These are phyloP conservation scores for Beris morrisii DNA, from an alignment of 2,888 invertebrate genomes.

Conservation along the genomic window DNA sequence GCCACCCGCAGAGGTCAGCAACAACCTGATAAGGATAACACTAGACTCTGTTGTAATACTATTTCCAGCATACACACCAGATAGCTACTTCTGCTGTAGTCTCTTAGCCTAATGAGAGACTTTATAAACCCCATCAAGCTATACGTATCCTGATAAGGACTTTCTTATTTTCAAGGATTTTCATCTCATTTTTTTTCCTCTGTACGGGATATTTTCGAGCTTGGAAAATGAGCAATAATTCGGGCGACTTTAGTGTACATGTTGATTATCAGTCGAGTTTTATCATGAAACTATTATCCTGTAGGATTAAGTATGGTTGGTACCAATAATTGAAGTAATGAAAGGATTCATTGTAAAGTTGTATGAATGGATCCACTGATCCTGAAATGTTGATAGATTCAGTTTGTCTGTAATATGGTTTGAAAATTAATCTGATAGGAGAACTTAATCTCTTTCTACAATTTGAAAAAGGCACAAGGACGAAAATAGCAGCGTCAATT, in stretches of 20 bases:
- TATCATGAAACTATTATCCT: constrained; percentile 29
- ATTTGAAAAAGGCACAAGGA: too few species aligned
- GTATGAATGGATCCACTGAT: too few species aligned
- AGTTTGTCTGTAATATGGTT: too few species aligned
- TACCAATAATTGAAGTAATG: constrained; percentile 5
- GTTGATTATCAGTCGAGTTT: constrained; percentile 9
- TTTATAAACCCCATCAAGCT: constrained; percentile 31
- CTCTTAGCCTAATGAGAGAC: constrained; percentile 30
- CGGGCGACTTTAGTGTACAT: constrained; percentile 19
- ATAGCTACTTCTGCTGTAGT: constrained; percentile 15
- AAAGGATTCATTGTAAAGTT: too few species aligned
- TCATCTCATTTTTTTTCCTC: constrained; percentile 23
- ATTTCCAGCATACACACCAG: background rate
- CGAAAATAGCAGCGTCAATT: too few species aligned
- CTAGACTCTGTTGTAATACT: constrained; percentile 14
- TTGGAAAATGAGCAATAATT: constrained; percentile 28
- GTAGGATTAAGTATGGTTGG: constrained; percentile 19
- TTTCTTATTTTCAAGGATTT: constrained; percentile 33
- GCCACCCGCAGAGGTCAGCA: constrained; percentile 36
- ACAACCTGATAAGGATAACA: constrained; percentile 31
- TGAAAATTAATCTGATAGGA: too few species aligned
- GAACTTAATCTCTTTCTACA: too few species aligned
- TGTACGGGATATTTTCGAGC: background rate
- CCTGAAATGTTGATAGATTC: too few species aligned
- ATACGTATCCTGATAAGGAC: constrained; percentile 22